These are phyloP conservation scores for Hemicordylus capensis DNA, from an alignment of 2,113 vertebrate genomes.

Conservation along the genomic window DNA sequence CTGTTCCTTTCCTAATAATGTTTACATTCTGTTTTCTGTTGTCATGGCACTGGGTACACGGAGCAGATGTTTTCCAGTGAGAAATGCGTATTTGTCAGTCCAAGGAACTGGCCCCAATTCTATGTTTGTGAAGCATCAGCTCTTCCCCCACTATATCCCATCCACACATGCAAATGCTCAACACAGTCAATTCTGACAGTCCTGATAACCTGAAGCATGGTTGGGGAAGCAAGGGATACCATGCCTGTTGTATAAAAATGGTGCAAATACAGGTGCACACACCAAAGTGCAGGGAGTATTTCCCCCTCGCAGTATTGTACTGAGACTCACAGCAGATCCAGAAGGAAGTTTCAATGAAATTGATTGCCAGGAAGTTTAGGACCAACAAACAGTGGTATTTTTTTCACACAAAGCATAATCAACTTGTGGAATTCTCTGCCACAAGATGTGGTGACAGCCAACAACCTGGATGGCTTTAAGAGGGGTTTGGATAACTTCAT, in stretches of 20 bases:
- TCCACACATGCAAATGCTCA: not conserved
- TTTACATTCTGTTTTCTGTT: too few relatives aligned
- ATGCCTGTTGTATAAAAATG: not conserved
- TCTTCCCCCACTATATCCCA: not conserved
- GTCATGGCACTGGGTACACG: not conserved
- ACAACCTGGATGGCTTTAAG: too few relatives aligned
- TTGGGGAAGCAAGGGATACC: not conserved
- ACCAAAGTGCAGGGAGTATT: not conserved
- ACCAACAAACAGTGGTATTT: too few relatives aligned
- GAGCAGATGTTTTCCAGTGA: not conserved
- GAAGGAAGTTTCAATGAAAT: too few relatives aligned
- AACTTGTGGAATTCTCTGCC: too few relatives aligned
- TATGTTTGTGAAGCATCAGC: not conserved
- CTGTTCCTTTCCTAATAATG: not conserved
- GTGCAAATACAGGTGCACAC: not conserved
- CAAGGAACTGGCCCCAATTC: not conserved
- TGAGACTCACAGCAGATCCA: not conserved
- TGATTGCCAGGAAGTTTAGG: too few relatives aligned
- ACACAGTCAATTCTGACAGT: not conserved
- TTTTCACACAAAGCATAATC: too few relatives aligned
- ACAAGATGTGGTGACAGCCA: too few relatives aligned
- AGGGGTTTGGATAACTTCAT: too few relatives aligned
- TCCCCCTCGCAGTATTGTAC: not conserved
- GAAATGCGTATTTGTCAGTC: too few relatives aligned
- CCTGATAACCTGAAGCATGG: not conserved